Conservation (phyloP, 1,140 invertebrate species). For the Thalassaphorura encarpata region DNA sequence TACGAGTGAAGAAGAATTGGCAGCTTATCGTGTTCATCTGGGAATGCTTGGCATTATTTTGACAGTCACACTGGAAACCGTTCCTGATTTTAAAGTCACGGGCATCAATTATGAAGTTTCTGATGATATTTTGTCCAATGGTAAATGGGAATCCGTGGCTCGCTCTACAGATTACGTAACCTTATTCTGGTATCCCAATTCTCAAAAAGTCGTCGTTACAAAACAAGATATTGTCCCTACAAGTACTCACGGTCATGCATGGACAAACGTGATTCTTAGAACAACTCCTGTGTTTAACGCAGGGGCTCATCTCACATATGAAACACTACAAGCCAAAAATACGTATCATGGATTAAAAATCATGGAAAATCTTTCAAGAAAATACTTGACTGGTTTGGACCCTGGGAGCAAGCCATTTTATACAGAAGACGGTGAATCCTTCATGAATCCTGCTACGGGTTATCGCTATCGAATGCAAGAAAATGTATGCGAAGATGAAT, state of each 20-base stretch:
- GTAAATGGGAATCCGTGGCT: not conserved
- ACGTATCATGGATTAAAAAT: not conserved
- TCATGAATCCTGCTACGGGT: constrained; percentile 14
- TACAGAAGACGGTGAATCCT: constrained; percentile 1
- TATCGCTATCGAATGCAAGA: constrained; percentile 3
- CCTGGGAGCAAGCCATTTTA: constrained; percentile 5
- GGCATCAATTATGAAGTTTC: not conserved
- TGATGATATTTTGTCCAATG: constrained; percentile 5
- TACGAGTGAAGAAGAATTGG: not conserved
- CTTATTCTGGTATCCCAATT: not conserved
- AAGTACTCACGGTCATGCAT: too few relatives aligned
- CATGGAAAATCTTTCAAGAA: not conserved
- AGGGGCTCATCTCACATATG: not conserved
- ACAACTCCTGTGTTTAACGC: not conserved
- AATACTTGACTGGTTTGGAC: not conserved
- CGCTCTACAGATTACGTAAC: not conserved
- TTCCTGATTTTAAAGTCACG: constrained; percentile 9
- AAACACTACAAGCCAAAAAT: not conserved
- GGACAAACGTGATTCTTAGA: constrained; percentile 5
- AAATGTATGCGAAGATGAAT: constrained; percentile 8
- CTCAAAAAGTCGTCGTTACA: not conserved
- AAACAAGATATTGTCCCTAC: too few relatives aligned
- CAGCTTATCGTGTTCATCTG: constrained; percentile 12
- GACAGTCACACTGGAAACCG: constrained; percentile 4
- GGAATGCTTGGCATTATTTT: constrained; percentile 15